A percentile compares a stretch with the other conserved stretches of the same genome.
These are phyloP conservation scores for Neotragus pygmaeus DNA, from an alignment of 2,113 vertebrate species.

Conservation along the genomic window DNA sequence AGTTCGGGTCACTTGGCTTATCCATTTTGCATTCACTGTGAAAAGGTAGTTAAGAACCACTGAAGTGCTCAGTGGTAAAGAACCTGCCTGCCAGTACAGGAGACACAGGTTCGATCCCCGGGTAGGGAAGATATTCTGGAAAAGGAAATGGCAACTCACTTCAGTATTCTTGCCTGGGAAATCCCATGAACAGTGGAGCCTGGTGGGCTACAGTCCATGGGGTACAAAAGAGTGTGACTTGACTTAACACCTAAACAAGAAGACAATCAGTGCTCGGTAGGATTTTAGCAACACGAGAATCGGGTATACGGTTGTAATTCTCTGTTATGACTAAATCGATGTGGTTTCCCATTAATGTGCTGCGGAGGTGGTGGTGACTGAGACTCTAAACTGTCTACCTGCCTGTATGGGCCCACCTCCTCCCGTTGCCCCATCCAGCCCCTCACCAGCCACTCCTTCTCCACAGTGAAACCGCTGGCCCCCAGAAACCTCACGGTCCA, in stretches of 20 bases:
- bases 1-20: neutral
- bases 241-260: neutral
- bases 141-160: neutral
- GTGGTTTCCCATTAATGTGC: accelerated
- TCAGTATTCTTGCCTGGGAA: neutral
- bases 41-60: neutral
- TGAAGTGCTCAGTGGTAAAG: neutral
- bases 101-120: neutral
- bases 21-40: neutral
- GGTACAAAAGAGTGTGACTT: neutral
- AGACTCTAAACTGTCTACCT: neutral
- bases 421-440: neutral
- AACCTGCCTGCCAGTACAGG: neutral
- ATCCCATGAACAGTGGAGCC: neutral
- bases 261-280: neutral
- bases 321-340: neutral
- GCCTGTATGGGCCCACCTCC: neutral
- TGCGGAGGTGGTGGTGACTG: accelerated
- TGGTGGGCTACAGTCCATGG: neutral
- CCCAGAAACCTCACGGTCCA: conserved; percentile 66
- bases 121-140: neutral
- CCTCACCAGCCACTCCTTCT: neutral
- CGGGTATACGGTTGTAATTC: accelerated
- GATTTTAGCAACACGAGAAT: neutral
- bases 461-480: conserved; percentile 77